phyloP scores from a whole-genome alignment of 2,888 invertebrate species.

The Microctonus aethiopoides region DNA sequence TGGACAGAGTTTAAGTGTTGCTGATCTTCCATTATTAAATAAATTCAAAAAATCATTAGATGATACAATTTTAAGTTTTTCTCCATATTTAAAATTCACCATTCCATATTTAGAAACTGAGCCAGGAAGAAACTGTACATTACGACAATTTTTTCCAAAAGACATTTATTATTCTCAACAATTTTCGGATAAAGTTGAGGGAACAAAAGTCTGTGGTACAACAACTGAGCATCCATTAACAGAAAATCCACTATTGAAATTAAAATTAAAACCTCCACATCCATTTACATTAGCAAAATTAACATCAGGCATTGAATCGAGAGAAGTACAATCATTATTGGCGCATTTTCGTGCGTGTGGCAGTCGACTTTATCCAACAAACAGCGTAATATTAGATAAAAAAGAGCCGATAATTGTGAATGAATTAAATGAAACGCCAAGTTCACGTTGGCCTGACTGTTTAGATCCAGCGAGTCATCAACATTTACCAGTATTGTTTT shows the following conservation, averaged over 20 bases:
- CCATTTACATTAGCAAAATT: slow-evolving; percentile 80
- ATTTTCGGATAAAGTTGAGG: slow-evolving; percentile 67
- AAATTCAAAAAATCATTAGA: slow-evolving; percentile 80
- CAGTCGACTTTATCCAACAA: slow-evolving; percentile 66
- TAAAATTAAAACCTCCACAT: slow-evolving; percentile 73
- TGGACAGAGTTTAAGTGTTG: slow-evolving; percentile 67
- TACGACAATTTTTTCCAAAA: slow-evolving; percentile 79
- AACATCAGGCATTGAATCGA: slow-evolving; percentile 73
- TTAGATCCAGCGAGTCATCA: slow-evolving; percentile 87
- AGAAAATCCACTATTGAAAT: slow-evolving; percentile 41
- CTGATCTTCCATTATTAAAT: slow-evolving; percentile 74
- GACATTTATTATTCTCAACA: slow-evolving; percentile 79
- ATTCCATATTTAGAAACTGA: slow-evolving; percentile 91
- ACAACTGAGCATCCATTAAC: slow-evolving; percentile 35
- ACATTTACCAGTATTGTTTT: slow-evolving; percentile 87
- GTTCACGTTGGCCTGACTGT: slow-evolving; percentile 71
- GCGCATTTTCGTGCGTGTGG: slow-evolving; percentile 91
- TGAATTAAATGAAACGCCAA: slow-evolving; percentile 16
- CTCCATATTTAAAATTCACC: slow-evolving; percentile 86
- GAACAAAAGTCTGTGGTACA: slow-evolving; percentile 46
- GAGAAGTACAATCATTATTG: slow-evolving; percentile 77
- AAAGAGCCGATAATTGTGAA: slow-evolving; percentile 16
- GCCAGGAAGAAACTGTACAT: slow-evolving; percentile 78
- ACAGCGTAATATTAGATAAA: slow-evolving; percentile 48
- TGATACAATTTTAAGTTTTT: slow-evolving; percentile 82